Conservation (phyloP, 1,140 invertebrate genomes). For the Sycophaga agraensis region DNA sequence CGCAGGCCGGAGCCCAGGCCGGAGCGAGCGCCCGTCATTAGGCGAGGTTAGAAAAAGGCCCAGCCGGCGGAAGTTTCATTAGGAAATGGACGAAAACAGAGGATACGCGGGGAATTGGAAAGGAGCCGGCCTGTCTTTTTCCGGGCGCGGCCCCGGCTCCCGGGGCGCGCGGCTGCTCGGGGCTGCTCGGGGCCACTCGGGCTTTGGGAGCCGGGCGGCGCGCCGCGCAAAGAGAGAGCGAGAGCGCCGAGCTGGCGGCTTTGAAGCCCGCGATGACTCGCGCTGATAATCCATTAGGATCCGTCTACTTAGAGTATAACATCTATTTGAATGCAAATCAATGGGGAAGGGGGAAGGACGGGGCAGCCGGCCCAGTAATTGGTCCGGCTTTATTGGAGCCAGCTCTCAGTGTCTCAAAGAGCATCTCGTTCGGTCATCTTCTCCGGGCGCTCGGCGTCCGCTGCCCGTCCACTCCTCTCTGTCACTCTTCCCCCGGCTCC, state of each 20-base stretch:
- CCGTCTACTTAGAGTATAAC: slow-evolving; percentile 60
- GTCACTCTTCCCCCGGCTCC: slow-evolving; percentile 16
- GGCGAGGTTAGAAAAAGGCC: slow-evolving; percentile 51
- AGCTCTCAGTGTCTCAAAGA: slow-evolving; percentile 58
- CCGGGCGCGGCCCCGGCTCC: too few species aligned
- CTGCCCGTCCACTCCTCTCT: slow-evolving; percentile 26
- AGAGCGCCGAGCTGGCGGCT: slow-evolving; percentile 31
- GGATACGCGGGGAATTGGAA: slow-evolving; percentile 48
- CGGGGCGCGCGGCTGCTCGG: too few species aligned
- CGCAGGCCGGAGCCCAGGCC: too few species aligned
- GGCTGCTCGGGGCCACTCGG: too few species aligned
- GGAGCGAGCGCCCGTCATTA: slow-evolving; percentile 40
- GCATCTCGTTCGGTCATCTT: slow-evolving; percentile 59
- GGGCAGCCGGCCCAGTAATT: slow-evolving; percentile 56
- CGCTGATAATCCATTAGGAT: slow-evolving; percentile 61
- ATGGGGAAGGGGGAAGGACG: slow-evolving; percentile 57
- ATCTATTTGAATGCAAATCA: slow-evolving; percentile 61
- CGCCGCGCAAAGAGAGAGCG: slow-evolving; percentile 37
- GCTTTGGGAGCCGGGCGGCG: too few species aligned
- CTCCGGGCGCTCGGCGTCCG: slow-evolving; percentile 38
- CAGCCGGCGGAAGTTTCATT: slow-evolving; percentile 52
- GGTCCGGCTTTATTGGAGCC: slow-evolving; percentile 57
- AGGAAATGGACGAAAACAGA: slow-evolving; percentile 59
- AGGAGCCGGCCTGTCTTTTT: slow-evolving; percentile 23
- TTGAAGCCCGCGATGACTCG: slow-evolving; percentile 58